Base-by-base conservation (phyloP, 2,888 invertebrate species). In the Trypoxylon attenuatum region DNA sequence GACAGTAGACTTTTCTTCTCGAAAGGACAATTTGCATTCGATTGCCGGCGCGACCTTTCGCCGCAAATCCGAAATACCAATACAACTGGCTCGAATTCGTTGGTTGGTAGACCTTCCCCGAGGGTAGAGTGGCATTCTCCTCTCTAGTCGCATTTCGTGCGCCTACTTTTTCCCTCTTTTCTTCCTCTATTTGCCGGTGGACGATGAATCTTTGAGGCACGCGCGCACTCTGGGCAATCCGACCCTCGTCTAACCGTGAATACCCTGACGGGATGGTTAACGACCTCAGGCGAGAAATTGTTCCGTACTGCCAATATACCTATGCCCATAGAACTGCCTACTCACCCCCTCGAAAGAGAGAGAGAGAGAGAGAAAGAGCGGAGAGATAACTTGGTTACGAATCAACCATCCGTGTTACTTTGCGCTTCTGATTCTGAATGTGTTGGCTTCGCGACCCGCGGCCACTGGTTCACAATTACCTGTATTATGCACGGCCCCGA, bases 131-230 rank as follows among this genome's bases (percentile, higher is more conserved):
- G 16, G 41, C n/a, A 15, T 15, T 15, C 21, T 39, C n/a, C 45
- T 38, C 19, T 18, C 4, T 18, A 16, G 29, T 42, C 18, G 19
- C 15, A 8, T 16, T 8, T 25, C 13, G n/a, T 8, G 21, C 47
- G 22, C 22, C 41, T 45, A 39, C 45, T 27, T 39, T 23, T 21
- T 18, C 38, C 39, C 45, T 52, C 22, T 53, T 49, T 49, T 56
- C 29, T 49, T n/a, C n/a, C 47, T 43, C 45, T 38, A 55, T 61
- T 63, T 67, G 46, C 57, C 56, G 33, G 27, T 42, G 49, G 42
- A 59, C 62, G 65, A 73, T 68, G 73, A 73, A 68, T 69, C 71
- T 64, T 64, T 69, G 49, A 59, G 41, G 41, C 53, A 43, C 60
- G 49, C 62, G n/a, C n/a, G 41, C 42, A 68, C 56, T 59, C 50